These are phyloP conservation scores for Syngnathus scovelli DNA, from an alignment of 2,113 vertebrate genomes.

Conservation along the genomic window DNA sequence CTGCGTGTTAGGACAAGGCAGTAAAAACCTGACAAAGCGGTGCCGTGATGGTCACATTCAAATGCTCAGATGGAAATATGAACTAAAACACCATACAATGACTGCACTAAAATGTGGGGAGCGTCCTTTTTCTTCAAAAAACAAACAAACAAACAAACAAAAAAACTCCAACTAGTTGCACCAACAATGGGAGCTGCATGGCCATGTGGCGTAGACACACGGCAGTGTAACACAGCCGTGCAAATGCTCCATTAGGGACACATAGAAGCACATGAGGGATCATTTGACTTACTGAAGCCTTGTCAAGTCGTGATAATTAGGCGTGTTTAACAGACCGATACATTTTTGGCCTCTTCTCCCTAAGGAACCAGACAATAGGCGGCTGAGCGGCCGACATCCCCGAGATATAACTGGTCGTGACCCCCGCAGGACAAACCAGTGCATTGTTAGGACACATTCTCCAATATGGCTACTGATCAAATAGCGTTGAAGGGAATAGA, in stretches of 20 bases:
- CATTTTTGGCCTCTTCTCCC: slow-evolving; percentile 14
- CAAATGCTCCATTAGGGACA: slow-evolving; percentile 62
- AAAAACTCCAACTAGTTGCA: slow-evolving; percentile 33
- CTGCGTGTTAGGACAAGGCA: not conserved
- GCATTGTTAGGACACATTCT: slow-evolving; percentile 6
- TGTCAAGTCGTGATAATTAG: slow-evolving; percentile 58
- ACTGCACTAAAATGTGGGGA: not conserved
- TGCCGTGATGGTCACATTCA: not conserved
- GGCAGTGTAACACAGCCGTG: slow-evolving; percentile 64
- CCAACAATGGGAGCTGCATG: slow-evolving; percentile 49
- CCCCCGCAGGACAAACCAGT: slow-evolving; percentile 13
- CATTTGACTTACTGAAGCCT: slow-evolving; percentile 58
- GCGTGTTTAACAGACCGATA: slow-evolving; percentile 55
- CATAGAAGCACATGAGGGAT: slow-evolving; percentile 58
- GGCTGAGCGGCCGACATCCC: slow-evolving; percentile 16
- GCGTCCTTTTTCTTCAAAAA: not conserved
- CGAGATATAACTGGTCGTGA: slow-evolving; percentile 28
- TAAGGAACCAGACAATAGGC: slow-evolving; percentile 18
- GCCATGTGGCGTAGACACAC: slow-evolving; percentile 48
- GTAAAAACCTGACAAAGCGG: not conserved
- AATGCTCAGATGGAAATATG: not conserved
- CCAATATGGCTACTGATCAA: not conserved
- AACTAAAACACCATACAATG: not conserved
- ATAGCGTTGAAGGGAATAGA: not conserved
- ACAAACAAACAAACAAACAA: not conserved